Percentiles rank a stretch among this genome's conserved stretches.
These are phyloP conservation scores for Drosophila eugracilis DNA, from an alignment of 1,140 invertebrate species.

Conservation along the genomic window DNA sequence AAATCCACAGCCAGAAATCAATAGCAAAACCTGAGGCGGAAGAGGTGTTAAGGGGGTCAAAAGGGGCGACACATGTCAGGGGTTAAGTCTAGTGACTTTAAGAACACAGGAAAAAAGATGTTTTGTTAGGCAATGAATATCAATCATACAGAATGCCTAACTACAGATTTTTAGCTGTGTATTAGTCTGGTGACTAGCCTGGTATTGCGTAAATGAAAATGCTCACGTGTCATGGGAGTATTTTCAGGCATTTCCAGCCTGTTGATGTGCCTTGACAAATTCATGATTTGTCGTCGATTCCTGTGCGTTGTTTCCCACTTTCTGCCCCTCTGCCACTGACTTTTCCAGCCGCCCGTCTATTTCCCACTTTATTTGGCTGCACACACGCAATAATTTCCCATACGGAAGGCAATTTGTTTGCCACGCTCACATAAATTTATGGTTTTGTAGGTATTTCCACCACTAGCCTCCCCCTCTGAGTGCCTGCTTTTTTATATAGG, in stretches of 20 bases:
- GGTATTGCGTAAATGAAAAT: slow-evolving; percentile 40
- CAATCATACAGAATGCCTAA: no score
- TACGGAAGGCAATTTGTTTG: slow-evolving; percentile 76
- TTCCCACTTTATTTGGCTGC: slow-evolving; percentile 41
- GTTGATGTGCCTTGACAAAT: slow-evolving; percentile 57
- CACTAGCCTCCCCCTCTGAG: slow-evolving; percentile 5
- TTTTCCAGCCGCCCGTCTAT: slow-evolving; percentile 4
- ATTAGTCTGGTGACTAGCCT: not conserved
- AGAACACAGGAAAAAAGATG: not conserved
- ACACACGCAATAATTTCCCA: slow-evolving; percentile 70
- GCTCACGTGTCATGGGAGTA: slow-evolving; percentile 27
- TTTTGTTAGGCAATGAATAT: no score
- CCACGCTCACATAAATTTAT: slow-evolving; percentile 75
- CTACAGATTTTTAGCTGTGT: not conserved
- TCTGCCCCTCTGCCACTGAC: not conserved
- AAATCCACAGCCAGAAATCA: slow-evolving; percentile 34
- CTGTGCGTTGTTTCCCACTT: slow-evolving; percentile 24
- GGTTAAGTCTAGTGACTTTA: slow-evolving; percentile 23
- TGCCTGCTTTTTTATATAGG: slow-evolving; percentile 18
- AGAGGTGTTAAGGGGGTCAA: slow-evolving; percentile 16
- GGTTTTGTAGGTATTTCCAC: slow-evolving; percentile 37
- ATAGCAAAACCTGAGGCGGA: slow-evolving; percentile 12
- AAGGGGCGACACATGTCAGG: slow-evolving; percentile 19
- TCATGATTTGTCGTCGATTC: slow-evolving; percentile 74
- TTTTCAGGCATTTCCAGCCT: slow-evolving; percentile 24